These are phyloP conservation scores for Melinaea marsaeus DNA, from an alignment of 2,888 invertebrate species.

Conservation along the genomic window DNA sequence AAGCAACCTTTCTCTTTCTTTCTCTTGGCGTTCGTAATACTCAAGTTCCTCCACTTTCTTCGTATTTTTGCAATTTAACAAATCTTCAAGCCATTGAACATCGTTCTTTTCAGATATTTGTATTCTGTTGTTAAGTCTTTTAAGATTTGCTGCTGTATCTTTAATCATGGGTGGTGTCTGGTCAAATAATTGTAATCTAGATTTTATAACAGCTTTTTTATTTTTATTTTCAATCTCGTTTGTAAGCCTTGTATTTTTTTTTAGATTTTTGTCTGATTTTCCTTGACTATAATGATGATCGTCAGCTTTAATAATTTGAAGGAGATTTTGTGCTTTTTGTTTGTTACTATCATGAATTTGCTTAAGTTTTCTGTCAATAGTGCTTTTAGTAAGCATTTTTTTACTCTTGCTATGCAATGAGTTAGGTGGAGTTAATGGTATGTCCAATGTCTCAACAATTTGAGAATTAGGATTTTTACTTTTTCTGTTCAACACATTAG, in stretches of 20 bases:
- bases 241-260: constrained; percentile 44
- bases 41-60: constrained; percentile 62
- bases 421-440: constrained; percentile 47
- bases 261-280: constrained; percentile 49
- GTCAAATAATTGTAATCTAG: constrained; percentile 34
- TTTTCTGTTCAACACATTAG: constrained; percentile 56
- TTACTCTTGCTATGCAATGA: constrained; percentile 43
- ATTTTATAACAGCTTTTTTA: constrained; percentile 39
- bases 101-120: constrained; percentile 68
- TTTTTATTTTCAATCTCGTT: constrained; percentile 45
- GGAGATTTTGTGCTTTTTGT: constrained; percentile 49
- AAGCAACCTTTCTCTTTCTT: constrained; percentile 67
- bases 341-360: constrained; percentile 56
- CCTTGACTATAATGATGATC: constrained; percentile 49
- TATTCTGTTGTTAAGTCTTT: constrained; percentile 72
- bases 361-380: constrained; percentile 59
- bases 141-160: constrained; percentile 70
- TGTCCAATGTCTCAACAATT: constrained; percentile 12
- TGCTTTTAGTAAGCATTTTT: constrained; percentile 59
- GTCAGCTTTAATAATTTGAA: constrained; percentile 53
- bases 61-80: constrained; percentile 68
- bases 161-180: constrained; percentile 48
- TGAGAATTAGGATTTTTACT: constrained; percentile 34
- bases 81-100: constrained; percentile 69
- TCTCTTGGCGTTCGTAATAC: constrained; percentile 63